Evolutionary conservation across 2,113 vertebrate genomes (phyloP).

Genomic region (Henicopernis longicauda): DNA sequence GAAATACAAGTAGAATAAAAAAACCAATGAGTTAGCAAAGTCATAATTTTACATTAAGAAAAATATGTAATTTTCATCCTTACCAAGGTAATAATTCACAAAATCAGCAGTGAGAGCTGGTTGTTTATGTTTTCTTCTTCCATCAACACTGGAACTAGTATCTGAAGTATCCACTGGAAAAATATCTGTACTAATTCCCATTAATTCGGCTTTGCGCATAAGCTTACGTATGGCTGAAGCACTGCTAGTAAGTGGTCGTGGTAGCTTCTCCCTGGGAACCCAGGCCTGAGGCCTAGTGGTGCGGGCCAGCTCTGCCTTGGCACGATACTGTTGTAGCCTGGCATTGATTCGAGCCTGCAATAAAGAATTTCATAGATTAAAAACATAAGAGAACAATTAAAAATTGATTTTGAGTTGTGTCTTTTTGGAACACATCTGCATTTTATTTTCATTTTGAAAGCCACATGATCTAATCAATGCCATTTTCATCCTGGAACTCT

Average conservation of each 20-base stretch:
- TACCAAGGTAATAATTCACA: constrained; percentile 98
- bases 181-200: constrained; percentile 99
- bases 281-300: constrained; percentile 95
- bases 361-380: not conserved
- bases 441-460: not conserved
- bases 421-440: accelerated
- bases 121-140: constrained; percentile 94
- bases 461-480: accelerated
- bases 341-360: constrained; percentile 90
- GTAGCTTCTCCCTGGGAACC: constrained; percentile 95
- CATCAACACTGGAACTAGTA: constrained; percentile 91
- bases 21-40: not conserved
- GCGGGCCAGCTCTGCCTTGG: constrained; percentile 92
- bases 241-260: constrained; percentile 92
- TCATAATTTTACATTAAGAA: not conserved
- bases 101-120: constrained; percentile 97
- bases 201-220: constrained; percentile 95
- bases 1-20: not conserved
- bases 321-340: constrained; percentile 92
- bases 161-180: constrained; percentile 96
- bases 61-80: not conserved
- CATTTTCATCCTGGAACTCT: not conserved
- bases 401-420: not conserved
- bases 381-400: not conserved
- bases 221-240: constrained; percentile 96